Conservation (phyloP, 2,113 vertebrate species). For the Otus sunia region DNA sequence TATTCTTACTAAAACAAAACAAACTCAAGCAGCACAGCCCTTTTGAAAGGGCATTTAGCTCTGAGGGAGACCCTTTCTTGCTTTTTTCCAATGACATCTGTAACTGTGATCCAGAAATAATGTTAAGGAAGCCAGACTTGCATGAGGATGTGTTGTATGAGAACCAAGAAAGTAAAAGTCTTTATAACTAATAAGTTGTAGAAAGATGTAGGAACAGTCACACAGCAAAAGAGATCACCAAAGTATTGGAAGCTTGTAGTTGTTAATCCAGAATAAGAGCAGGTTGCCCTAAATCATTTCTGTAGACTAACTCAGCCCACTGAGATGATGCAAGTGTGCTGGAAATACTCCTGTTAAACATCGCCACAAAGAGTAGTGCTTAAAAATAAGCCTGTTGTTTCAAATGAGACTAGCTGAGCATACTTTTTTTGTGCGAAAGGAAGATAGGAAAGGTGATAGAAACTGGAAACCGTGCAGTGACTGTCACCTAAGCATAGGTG, state of each 20-base stretch:
- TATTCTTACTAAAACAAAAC: not conserved
- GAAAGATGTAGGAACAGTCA: not conserved
- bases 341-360: not conserved
- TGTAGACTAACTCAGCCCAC: not conserved
- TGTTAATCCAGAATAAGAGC: not conserved
- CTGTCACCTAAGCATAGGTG: not conserved
- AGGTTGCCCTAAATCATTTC: not conserved
- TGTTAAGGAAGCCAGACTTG: not conserved
- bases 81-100: not conserved
- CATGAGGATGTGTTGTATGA: not conserved
- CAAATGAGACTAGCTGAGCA: not conserved
- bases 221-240: not conserved
- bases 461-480: not conserved
- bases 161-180: not conserved
- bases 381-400: not conserved
- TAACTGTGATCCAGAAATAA: not conserved
- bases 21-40: not conserved
- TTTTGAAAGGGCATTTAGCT: not conserved
- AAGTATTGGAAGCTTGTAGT: not conserved
- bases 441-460: not conserved
- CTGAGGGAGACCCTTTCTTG: not conserved
- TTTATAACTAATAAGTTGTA: not conserved
- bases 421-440: not conserved
- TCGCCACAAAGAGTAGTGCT: not conserved
- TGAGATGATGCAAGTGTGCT: not conserved